Conservation (phyloP, 2,797 vertebrate genomes). For the Tauraco hartlaubi region DNA sequence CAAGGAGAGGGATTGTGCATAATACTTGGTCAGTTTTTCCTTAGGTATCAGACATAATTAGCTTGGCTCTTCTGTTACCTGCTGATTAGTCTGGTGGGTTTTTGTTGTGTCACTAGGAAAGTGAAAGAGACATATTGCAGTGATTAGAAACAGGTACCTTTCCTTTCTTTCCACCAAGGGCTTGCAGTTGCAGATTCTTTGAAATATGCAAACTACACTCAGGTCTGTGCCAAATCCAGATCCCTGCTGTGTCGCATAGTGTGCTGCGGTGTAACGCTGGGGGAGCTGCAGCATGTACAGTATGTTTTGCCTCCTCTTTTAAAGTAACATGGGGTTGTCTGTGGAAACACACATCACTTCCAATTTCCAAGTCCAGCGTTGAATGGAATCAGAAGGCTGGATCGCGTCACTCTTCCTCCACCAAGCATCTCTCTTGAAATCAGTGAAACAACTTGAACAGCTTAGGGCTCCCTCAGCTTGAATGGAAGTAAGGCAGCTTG, state of each 20-base stretch:
- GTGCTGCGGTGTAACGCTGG: neutral
- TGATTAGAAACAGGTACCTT: constrained; percentile 21
- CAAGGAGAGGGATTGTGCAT: neutral
- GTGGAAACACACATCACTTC: neutral
- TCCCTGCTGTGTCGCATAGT: neutral
- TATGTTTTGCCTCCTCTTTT: neutral
- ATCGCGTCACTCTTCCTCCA: neutral
- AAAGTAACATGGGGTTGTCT: neutral
- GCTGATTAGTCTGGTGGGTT: neutral
- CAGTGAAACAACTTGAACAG: neutral
- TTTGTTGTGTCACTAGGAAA: constrained; percentile 10
- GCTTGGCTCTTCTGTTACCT: neutral
- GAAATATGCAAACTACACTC: neutral
- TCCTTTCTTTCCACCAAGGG: neutral
- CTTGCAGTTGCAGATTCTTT: constrained; percentile 5
- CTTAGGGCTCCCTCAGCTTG: neutral
- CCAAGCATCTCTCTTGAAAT: neutral
- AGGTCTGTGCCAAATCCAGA: neutral
- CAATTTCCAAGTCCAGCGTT: neutral
- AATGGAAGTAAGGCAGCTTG: neutral
- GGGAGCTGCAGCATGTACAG: neutral
- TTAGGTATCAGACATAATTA: neutral
- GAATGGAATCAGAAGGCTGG: neutral
- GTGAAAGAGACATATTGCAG: neutral
- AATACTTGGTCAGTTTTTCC: neutral